Conservation (phyloP, 2,888 invertebrate species). For the Nebria salina region DNA sequence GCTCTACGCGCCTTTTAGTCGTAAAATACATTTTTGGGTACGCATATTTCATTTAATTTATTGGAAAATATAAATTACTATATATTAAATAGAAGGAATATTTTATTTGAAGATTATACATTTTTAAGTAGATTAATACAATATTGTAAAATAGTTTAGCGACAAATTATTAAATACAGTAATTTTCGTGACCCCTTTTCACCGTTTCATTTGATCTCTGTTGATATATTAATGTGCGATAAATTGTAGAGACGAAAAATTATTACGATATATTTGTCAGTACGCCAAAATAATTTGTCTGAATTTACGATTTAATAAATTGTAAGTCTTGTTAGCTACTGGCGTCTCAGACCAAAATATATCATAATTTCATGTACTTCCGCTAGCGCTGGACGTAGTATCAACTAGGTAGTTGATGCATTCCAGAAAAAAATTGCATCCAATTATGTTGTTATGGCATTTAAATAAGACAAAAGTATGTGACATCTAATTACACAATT, state of each 20-base stretch:
- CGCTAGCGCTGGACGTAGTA: background rate
- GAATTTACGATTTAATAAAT: background rate
- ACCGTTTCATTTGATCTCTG: background rate
- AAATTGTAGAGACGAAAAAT: background rate
- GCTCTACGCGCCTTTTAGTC: background rate
- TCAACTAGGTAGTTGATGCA: slow-evolving; percentile 1
- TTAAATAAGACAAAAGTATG: slow-evolving; percentile 39
- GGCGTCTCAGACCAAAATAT: background rate
- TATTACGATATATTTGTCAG: background rate
- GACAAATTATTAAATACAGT: background rate
- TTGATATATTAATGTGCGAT: slow-evolving; percentile 10
- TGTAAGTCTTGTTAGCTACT: background rate
- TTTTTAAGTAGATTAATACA: background rate
- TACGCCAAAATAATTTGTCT: slow-evolving; percentile 11
- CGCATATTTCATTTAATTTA: too few species aligned
- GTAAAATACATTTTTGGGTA: background rate
- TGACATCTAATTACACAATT: slow-evolving; percentile 34
- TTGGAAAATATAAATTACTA: too few species aligned
- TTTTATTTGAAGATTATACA: background rate
- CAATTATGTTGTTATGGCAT: slow-evolving; percentile 18
- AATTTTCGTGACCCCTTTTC: background rate
- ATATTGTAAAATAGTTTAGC: background rate
- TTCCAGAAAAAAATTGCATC: slow-evolving; percentile 1
- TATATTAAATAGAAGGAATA: background rate
- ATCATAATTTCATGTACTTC: slow-evolving; percentile 1